Evolutionary conservation across 2,113 vertebrate genomes (phyloP), one percentile per base, ranked within the genome.

Genomic region (Oxygymnocypris stewartii): DNA sequence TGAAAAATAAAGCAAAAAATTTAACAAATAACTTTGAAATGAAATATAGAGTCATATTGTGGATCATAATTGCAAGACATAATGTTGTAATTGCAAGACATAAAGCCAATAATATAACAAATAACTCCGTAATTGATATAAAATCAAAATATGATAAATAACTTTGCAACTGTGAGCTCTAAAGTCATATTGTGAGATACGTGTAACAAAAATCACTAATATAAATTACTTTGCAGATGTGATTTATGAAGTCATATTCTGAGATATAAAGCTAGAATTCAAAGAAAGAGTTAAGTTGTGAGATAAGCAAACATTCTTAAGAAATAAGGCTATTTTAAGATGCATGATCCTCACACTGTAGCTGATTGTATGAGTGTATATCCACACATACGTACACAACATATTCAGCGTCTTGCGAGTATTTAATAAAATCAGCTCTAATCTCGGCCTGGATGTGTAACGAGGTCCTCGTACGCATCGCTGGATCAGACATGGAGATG

Each of bases 371-470:
- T 14, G 4, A 20, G 67, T 37, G 13, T 13, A 31, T 14, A 31
- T 71, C 31, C 79, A 84, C 74, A 83, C 54, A 65, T 79, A 69
- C 79, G 77, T 28, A 84, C 79, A 82, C 59, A 40, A 88, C 59
- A 57, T 44, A 23, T 20, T 10, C 35, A n/a, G 51, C 49, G 2
- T 71, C 67, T 57, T 14, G n/a, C 35, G 35, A 49, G 37, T 49
- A 61, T 79, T 79, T 40, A 4, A 79, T 79, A 14, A 71, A 69
- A 76, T 75, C 67, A 75, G 82, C 54, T 86, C 13, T 86, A 88
- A 86, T 89, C 84, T 81, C 25, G 25, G 13, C 11, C n/a, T 25
- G 63, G 2, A 7, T 28, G 35, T 73, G 59, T 85, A 84, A 85
- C 82, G 82, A 89, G n/a, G 78, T 71, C 57, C 47, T 59, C 31